A percentile compares a stretch with the other conserved stretches of the same genome.
These are phyloP conservation scores for Nothobranchius kuhntae DNA, from an alignment of 2,113 vertebrate genomes.

Conservation along the genomic window DNA sequence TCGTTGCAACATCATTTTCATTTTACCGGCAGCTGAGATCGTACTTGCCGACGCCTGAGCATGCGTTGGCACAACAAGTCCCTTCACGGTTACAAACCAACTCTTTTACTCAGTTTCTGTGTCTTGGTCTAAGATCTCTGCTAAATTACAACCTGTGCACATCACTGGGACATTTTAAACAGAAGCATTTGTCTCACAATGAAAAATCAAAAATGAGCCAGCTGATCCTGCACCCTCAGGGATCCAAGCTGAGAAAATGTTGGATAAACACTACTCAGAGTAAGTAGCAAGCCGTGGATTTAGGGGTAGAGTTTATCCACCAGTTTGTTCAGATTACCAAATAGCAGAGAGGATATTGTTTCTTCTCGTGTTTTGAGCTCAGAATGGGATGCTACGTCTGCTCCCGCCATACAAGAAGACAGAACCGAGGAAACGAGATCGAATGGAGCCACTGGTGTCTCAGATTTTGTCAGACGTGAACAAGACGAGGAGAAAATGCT, in stretches of 20 bases:
- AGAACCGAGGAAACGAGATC: slow-evolving; percentile 8
- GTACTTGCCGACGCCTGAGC: slow-evolving; percentile 7
- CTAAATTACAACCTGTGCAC: slow-evolving; percentile 3
- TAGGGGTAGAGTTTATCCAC: slow-evolving; percentile 43
- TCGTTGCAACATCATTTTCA: slow-evolving; percentile 26
- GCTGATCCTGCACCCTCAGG: slow-evolving; percentile 57
- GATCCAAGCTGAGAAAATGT: slow-evolving; percentile 43
- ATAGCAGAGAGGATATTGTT: slow-evolving; percentile 33
- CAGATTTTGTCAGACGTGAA: slow-evolving; percentile 1
- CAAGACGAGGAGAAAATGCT: slow-evolving; percentile 2
- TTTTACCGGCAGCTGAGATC: slow-evolving; percentile 13
- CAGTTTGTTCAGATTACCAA: slow-evolving; percentile 54
- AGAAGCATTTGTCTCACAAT: slow-evolving; percentile 38
- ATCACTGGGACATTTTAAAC: slow-evolving; percentile 32
- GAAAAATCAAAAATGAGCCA: slow-evolving; percentile 34
- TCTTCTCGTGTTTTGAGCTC: slow-evolving; percentile 24
- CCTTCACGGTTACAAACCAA: slow-evolving; percentile 5
- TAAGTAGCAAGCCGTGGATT: slow-evolving; percentile 38
- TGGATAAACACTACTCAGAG: slow-evolving; percentile 13
- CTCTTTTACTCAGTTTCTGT: not conserved
- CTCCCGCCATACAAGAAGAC: slow-evolving; percentile 8
- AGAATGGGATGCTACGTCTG: slow-evolving; percentile 27
- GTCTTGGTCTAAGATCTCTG: slow-evolving; percentile 9
- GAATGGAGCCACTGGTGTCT: not conserved
- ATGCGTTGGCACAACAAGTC: slow-evolving; percentile 16